phyloP scores from a whole-genome alignment of 1,140 invertebrate genomes.

The Trachymyrmex cornetzi region DNA sequence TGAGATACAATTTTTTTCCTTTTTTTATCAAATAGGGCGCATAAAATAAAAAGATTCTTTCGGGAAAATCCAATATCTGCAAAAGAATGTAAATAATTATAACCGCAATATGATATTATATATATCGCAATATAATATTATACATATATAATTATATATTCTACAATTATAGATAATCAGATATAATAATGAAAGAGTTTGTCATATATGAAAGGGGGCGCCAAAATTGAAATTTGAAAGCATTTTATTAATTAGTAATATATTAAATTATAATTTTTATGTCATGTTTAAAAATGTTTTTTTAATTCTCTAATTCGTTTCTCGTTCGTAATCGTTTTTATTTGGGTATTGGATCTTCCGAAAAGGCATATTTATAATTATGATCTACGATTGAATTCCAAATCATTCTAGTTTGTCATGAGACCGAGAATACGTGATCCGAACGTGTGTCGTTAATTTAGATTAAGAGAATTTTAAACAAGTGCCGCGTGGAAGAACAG shows the following conservation, averaged over 20 bases:
- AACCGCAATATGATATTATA: too few relatives aligned
- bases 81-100: not conserved
- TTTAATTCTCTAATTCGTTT: not conserved
- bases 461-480: constrained; percentile 47
- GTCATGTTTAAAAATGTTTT: not conserved
- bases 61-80: constrained; percentile 41
- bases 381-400: constrained; percentile 33
- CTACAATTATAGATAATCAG: not conserved
- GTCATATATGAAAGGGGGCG: not conserved
- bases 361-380: not conserved
- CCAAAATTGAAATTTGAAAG: not conserved
- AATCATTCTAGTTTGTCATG: constrained; percentile 5
- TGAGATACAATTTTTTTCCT: not conserved
- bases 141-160: too few relatives aligned
- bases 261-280: constrained; percentile 7
- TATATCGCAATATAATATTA: too few relatives aligned
- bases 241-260: not conserved
- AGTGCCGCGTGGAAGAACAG: constrained; percentile 25
- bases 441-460: constrained; percentile 42
- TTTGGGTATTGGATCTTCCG: constrained; percentile 38
- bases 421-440: constrained; percentile 24
- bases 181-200: not conserved
- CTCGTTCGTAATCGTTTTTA: not conserved
- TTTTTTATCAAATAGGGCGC: not conserved
- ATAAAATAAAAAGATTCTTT: not conserved